phyloP scores from a whole-genome alignment of 2,797 vertebrate species.

The Pseudomugil tenellus region DNA sequence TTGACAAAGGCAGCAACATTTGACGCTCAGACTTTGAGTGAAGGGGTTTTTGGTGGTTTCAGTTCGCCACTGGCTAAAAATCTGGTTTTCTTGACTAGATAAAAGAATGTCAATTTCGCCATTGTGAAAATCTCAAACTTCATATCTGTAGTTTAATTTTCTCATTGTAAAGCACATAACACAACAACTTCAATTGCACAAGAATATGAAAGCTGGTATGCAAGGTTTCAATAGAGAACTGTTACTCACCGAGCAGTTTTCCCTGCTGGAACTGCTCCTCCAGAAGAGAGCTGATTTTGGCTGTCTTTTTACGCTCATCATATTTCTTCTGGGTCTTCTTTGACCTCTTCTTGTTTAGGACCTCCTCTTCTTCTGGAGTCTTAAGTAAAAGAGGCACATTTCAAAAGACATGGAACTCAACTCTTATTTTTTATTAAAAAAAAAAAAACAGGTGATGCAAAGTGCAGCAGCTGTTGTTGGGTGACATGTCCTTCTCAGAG shows the following conservation, averaged over 20 bases:
- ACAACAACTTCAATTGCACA: neutral
- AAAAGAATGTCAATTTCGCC: too few species aligned
- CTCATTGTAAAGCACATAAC: neutral
- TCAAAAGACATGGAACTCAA: neutral
- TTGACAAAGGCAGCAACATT: too few species aligned
- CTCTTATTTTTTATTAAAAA: neutral
- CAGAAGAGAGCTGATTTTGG: conserved; percentile 92
- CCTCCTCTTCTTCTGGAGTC: conserved; percentile 97
- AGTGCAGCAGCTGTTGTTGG: neutral
- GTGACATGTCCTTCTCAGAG: conserved; percentile 85
- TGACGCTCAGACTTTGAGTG: neutral
- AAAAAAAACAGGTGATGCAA: neutral
- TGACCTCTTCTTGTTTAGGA: conserved; percentile 96
- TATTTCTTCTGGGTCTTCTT: conserved; percentile 99
- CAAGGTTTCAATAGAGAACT: neutral
- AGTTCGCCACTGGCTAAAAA: too few species aligned
- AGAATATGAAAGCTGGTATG: neutral
- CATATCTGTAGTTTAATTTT: neutral
- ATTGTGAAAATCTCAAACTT: neutral
- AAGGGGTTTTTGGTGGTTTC: too few species aligned
- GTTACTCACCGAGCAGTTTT: conserved; percentile 92
- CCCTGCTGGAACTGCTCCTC: conserved; percentile 98
- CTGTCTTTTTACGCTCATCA: conserved; percentile 92
- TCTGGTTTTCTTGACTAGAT: too few species aligned
- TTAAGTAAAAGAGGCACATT: conserved; percentile 50